Evolutionary conservation across 2,888 invertebrate species (phyloP).

Genomic region (Priocnemis perturbator): DNA sequence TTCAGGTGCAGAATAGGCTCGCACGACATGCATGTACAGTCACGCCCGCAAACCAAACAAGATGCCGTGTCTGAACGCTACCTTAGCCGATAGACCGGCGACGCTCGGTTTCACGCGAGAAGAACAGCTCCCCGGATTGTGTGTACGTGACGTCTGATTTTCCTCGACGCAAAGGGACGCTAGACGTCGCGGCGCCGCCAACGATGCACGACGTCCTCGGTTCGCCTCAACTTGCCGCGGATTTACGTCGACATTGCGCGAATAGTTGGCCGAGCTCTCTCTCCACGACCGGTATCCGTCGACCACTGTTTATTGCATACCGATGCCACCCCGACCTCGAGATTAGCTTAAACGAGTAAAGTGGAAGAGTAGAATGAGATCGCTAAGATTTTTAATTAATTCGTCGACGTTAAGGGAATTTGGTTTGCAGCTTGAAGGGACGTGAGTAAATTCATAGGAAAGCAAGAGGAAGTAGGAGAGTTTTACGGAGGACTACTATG

Average conservation of each 20-base stretch:
- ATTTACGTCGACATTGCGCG: constrained; percentile 49
- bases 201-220: no score
- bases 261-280: constrained; percentile 45
- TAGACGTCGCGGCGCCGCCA: background rate
- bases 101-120: constrained; percentile 4
- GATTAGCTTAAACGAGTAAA: constrained; percentile 30
- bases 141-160: constrained; percentile 15
- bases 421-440: background rate
- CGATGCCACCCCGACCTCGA: constrained; percentile 39
- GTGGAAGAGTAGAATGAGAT: background rate
- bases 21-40: no score
- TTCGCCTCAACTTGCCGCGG: constrained; percentile 11
- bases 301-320: constrained; percentile 61
- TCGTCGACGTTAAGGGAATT: background rate
- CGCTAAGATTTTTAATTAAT: background rate
- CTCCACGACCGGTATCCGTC: constrained; percentile 38
- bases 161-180: background rate
- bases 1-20: no score
- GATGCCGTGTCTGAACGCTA: no score
- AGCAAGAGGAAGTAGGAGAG: no score
- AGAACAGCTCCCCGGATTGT: constrained; percentile 1
- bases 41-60: no score
- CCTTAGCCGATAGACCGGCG: no score
- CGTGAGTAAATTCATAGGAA: no score
- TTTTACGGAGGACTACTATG: no score